Evolutionary conservation across 2,797 vertebrate genomes (phyloP).

Genomic region (Salarias fasciatus): DNA sequence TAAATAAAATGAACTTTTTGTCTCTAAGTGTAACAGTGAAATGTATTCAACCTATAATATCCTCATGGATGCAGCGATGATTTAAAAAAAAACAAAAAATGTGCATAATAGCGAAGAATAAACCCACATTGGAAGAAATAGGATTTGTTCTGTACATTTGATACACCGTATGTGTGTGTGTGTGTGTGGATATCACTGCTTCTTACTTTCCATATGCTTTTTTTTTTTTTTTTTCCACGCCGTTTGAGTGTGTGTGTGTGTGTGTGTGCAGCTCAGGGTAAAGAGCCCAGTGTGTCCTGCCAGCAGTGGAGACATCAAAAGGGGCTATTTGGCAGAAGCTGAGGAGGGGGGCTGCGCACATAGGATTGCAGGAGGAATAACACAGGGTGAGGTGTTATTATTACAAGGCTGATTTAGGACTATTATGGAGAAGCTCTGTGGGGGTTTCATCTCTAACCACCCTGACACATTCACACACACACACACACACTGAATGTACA

Average conservation of each 20-base stretch:
- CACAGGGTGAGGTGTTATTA: constrained; percentile 80
- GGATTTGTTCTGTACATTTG: constrained; percentile 27
- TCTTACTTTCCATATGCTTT: constrained; percentile 37
- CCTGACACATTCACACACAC: constrained; percentile 19
- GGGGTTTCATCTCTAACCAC: constrained; percentile 46
- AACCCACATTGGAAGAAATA: constrained; percentile 13
- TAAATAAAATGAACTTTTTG: constrained; percentile 17
- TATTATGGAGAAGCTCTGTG: constrained; percentile 71
- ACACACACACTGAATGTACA: constrained; percentile 22
- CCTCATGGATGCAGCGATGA: constrained; percentile 14
- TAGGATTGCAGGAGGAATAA: constrained; percentile 78
- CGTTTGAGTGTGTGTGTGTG: constrained; percentile 22
- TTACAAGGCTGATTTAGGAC: constrained; percentile 82
- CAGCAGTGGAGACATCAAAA: constrained; percentile 68
- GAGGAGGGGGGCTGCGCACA: constrained; percentile 46
- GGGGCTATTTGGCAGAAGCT: constrained; percentile 59
- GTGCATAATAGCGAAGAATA: constrained; percentile 7
- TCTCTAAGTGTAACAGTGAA: constrained; percentile 20
- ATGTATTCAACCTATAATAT: constrained; percentile 14
- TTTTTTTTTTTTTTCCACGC: constrained; percentile 33
- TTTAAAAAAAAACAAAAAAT: constrained; percentile 7
- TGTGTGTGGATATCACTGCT: constrained; percentile 22
- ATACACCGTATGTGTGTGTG: constrained; percentile 33
- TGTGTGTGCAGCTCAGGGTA: constrained; percentile 47
- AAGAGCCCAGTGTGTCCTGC: constrained; percentile 59